These are phyloP conservation scores for Rynchops niger DNA, from an alignment of 2,113 vertebrate genomes.

Conservation along the genomic window DNA sequence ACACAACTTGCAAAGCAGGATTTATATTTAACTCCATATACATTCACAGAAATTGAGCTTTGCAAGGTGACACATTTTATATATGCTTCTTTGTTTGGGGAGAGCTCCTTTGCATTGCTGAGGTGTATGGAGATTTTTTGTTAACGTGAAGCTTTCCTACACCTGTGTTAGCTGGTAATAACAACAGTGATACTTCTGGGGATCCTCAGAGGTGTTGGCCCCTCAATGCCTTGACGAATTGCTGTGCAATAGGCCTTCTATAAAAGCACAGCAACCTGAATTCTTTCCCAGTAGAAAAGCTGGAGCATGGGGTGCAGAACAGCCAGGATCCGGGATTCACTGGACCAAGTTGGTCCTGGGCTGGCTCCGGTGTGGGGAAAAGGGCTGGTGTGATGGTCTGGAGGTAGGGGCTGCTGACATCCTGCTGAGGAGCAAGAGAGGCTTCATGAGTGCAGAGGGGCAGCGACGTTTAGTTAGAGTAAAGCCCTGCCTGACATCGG, in stretches of 20 bases:
- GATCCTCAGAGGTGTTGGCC: neutral
- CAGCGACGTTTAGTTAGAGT: fast-evolving
- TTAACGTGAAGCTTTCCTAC: neutral
- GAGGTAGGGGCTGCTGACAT: neutral
- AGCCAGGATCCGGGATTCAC: neutral
- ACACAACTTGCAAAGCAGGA: neutral
- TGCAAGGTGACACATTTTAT: neutral
- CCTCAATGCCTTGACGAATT: neutral
- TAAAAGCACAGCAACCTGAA: neutral
- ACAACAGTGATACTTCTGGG: neutral
- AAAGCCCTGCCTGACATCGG: neutral
- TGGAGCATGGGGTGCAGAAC: neutral
- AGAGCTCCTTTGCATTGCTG: neutral
- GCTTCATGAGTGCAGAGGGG: neutral
- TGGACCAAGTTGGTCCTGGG: neutral
- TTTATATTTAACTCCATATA: neutral
- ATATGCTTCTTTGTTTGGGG: neutral
- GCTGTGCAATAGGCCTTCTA: neutral
- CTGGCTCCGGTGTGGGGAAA: neutral
- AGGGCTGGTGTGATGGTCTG: neutral
- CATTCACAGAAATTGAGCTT: neutral
- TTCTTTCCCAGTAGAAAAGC: neutral
- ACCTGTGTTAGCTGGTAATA: neutral
- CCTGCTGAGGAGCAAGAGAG: neutral
- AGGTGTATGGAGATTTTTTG: neutral